These are phyloP conservation scores for Hyla sarda DNA, from an alignment of 2,113 vertebrate species.

Conservation along the genomic window DNA sequence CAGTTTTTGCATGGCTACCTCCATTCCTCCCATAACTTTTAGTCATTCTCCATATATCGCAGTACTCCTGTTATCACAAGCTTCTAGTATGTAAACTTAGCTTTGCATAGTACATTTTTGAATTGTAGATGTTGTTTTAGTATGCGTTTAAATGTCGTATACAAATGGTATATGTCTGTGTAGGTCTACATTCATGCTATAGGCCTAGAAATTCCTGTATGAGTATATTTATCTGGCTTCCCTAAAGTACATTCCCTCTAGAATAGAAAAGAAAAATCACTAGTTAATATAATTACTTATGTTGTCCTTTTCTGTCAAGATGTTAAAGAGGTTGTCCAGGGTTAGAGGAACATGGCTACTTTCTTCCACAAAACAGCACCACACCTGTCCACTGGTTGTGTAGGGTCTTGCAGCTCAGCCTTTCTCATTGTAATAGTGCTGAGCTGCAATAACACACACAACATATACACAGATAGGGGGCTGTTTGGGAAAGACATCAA, in stretches of 20 bases:
- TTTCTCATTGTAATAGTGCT: too few species aligned
- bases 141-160: slow-evolving; percentile 30
- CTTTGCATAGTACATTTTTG: slow-evolving; percentile 11
- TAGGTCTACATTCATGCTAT: neutral
- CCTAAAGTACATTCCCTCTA: neutral
- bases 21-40: slow-evolving; percentile 18
- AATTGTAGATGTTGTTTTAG: slow-evolving; percentile 42
- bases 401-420: too few species aligned
- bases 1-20: slow-evolving; percentile 27
- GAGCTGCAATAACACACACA: too few species aligned
- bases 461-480: too few species aligned
- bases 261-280: neutral
- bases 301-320: neutral
- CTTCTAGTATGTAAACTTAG: slow-evolving; percentile 47
- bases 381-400: too few species aligned
- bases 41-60: slow-evolving; percentile 15
- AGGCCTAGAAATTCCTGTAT: neutral
- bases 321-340: too few species aligned
- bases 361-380: too few species aligned
- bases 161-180: neutral
- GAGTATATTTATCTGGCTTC: neutral
- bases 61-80: slow-evolving; percentile 28
- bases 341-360: too few species aligned
- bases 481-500: too few species aligned
- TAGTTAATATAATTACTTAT: neutral